These are phyloP conservation scores for Latrodectus hesperus DNA, from an alignment of 2,888 invertebrate species.

Conservation along the genomic window DNA sequence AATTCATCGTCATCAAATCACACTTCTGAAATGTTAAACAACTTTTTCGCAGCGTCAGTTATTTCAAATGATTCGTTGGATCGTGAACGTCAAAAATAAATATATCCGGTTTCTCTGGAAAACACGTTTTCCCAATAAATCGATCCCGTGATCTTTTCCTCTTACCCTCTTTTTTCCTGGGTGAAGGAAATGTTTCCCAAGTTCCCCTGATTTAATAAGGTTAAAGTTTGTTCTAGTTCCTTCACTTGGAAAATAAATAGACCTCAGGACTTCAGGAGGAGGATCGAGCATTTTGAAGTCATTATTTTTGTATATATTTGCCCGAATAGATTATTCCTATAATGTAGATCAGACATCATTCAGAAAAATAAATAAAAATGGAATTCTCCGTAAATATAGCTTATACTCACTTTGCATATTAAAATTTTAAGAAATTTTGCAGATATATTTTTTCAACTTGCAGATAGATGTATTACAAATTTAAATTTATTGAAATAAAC, in stretches of 20 bases:
- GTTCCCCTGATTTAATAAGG: slow-evolving; percentile 32
- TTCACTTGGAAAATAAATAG: slow-evolving; percentile 30
- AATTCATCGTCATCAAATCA: slow-evolving; percentile 51
- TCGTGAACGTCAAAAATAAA: slow-evolving; percentile 40
- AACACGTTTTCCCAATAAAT: slow-evolving; percentile 61
- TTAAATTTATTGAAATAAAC: too few species aligned
- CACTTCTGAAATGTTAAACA: slow-evolving; percentile 42
- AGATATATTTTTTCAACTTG: too few species aligned
- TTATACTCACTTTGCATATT: too few species aligned
- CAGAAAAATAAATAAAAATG: too few species aligned
- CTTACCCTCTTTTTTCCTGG: slow-evolving; percentile 27
- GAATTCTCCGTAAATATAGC: too few species aligned
- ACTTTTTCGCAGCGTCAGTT: slow-evolving; percentile 41
- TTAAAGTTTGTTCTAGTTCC: slow-evolving; percentile 54
- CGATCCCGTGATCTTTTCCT: slow-evolving; percentile 49
- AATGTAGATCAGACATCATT: too few species aligned
- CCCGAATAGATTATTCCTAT: too few species aligned
- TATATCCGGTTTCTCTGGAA: slow-evolving; percentile 45
- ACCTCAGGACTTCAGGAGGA: slow-evolving; percentile 20
- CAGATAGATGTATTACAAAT: too few species aligned
- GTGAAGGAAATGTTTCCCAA: slow-evolving; percentile 33
- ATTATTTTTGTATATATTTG: slow-evolving; percentile 21
- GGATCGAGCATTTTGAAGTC: slow-evolving; percentile 23
- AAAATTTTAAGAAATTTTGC: too few species aligned
- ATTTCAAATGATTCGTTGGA: slow-evolving; percentile 20